Percentiles rank a stretch among this genome's conserved stretches.
Evolutionary conservation across 1,140 invertebrate genomes (phyloP).

Genomic region (Steinernema feltiae): DNA sequence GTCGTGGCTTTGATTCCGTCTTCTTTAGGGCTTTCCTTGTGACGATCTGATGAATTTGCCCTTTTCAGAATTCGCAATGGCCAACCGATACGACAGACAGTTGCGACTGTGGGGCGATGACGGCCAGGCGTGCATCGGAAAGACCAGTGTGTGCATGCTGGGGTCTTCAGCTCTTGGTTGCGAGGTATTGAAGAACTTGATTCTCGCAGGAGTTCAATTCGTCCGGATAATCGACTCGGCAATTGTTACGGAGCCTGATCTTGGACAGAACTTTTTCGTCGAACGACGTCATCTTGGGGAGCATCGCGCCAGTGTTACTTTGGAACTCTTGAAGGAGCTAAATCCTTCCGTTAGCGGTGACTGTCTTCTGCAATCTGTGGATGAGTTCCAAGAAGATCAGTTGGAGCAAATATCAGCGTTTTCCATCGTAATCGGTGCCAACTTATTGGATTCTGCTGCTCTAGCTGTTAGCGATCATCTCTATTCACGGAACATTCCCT

Average conservation of each 20-base stretch:
- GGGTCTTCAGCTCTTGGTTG: constrained; percentile 88
- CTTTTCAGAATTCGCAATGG: neutral
- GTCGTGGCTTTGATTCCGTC: too few species aligned
- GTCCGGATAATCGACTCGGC: constrained; percentile 81
- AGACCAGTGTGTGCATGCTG: constrained; percentile 81
- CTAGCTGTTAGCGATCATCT: constrained; percentile 22
- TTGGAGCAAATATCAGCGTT: constrained; percentile 16
- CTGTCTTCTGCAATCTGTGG: neutral
- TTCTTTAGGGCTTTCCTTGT: too few species aligned
- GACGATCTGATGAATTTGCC: too few species aligned
- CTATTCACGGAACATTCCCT: constrained; percentile 25
- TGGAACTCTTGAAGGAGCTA: constrained; percentile 30
- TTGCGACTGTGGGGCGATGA: constrained; percentile 88
- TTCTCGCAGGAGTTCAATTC: constrained; percentile 87
- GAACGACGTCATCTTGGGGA: constrained; percentile 24
- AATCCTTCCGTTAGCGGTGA: constrained; percentile 29
- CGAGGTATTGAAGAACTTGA: constrained; percentile 86
- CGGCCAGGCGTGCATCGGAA: constrained; percentile 80
- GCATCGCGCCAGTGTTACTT: constrained; percentile 22
- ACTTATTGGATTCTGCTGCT: constrained; percentile 18
- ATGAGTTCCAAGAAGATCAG: constrained; percentile 9
- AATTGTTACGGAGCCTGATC: constrained; percentile 20
- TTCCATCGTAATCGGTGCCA: constrained; percentile 33
- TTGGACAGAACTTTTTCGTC: constrained; percentile 38
- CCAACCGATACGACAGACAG: constrained; percentile 35